Conservation (phyloP, 2,113 vertebrate species). For the Bubo blakistoni region DNA sequence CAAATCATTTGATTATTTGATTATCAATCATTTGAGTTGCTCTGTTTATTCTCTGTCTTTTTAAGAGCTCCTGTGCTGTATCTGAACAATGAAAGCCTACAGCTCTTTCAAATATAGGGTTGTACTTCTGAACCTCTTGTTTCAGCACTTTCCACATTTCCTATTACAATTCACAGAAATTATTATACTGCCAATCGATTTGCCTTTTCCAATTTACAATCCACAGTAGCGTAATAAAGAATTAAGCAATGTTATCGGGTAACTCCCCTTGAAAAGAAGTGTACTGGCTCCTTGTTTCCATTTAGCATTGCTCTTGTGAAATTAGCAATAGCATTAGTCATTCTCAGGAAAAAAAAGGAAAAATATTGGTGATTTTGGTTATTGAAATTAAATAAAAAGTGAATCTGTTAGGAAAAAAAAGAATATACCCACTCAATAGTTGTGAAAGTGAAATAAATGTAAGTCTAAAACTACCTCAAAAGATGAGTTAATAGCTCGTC, state of each 20-base stretch:
- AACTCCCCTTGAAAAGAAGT: neutral
- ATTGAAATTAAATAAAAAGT: neutral
- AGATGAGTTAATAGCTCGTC: neutral
- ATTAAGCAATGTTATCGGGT: neutral
- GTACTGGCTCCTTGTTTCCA: neutral
- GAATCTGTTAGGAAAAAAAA: neutral
- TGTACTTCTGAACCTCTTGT: neutral
- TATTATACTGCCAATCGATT: neutral
- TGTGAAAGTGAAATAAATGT: neutral
- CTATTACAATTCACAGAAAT: neutral
- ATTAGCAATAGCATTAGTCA: neutral
- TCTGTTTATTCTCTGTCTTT: neutral
- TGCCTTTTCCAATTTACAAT: conserved; percentile 5
- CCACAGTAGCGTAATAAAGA: neutral
- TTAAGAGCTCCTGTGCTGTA: neutral
- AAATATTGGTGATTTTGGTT: neutral
- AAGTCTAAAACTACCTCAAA: neutral
- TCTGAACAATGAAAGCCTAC: neutral
- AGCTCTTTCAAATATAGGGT: neutral
- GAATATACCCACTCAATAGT: neutral
- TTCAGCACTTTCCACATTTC: neutral
- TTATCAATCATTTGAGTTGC: neutral
- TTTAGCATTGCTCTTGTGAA: neutral
- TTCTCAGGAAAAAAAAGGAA: neutral
- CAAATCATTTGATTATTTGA: no score